These are phyloP conservation scores for Eledone cirrhosa DNA, from an alignment of 2,888 invertebrate species.

Conservation along the genomic window DNA sequence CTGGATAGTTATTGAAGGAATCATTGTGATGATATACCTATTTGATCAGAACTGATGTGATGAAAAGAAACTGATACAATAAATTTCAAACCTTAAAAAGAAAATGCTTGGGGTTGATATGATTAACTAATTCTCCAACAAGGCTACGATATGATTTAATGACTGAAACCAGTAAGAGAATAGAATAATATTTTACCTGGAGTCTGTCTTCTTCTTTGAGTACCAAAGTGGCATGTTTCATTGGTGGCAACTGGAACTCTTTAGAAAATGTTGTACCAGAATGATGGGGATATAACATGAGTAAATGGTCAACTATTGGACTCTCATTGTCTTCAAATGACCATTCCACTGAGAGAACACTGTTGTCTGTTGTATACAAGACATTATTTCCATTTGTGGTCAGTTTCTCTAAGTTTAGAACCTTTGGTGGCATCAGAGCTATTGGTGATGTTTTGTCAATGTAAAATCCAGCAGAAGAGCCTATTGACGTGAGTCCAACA, in stretches of 20 bases:
- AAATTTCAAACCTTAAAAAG: no score
- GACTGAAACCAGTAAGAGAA: no score
- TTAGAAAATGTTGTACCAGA: conserved; percentile 32
- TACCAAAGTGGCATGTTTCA: conserved; percentile 20
- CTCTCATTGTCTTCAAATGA: conserved; percentile 38
- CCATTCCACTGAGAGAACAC: conserved; percentile 37
- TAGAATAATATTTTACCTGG: not conserved
- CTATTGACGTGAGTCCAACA: conserved; percentile 18
- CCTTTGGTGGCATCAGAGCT: conserved; percentile 28
- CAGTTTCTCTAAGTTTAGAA: conserved; percentile 21
- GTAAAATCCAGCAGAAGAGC: conserved; percentile 20
- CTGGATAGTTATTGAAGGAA: no score
- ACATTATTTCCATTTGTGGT: not conserved
- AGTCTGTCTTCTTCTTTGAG: conserved; percentile 32
- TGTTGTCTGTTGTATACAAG: conserved; percentile 34
- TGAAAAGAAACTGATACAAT: no score
- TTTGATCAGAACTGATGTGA: no score
- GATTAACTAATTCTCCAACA: no score
- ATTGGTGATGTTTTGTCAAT: conserved; percentile 33
- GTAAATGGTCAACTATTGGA: conserved; percentile 35
- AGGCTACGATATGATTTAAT: no score
- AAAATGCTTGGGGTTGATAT: no score
- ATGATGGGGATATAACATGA: conserved; percentile 31
- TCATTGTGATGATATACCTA: no score
- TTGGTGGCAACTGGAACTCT: conserved; percentile 30